These are phyloP conservation scores for Petaurus breviceps DNA, from an alignment of 2,113 vertebrate genomes.

Conservation along the genomic window DNA sequence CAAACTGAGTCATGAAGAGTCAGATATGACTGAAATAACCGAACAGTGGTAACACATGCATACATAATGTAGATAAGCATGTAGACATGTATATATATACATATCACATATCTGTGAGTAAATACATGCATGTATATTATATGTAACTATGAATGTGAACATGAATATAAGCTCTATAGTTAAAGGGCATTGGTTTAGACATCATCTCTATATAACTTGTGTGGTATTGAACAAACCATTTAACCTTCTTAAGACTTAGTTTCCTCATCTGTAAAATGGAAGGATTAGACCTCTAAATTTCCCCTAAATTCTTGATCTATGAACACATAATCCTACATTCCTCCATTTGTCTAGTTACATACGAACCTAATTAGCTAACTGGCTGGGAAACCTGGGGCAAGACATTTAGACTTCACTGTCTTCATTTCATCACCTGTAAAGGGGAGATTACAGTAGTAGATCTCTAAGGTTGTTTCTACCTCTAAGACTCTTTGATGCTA, in stretches of 20 bases:
- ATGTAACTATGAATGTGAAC: background rate
- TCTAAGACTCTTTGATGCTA: background rate
- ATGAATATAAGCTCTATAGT: background rate
- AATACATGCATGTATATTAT: background rate
- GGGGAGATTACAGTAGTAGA: background rate
- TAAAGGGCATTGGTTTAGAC: background rate
- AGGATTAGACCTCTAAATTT: background rate
- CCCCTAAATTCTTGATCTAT: background rate
- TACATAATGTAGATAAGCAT: background rate
- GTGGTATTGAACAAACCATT: background rate
- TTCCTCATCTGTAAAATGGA: background rate
- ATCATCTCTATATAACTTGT: background rate
- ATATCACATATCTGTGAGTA: background rate
- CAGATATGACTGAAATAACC: background rate
- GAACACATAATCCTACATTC: background rate
- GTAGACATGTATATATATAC: background rate
- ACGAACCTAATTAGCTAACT: background rate
- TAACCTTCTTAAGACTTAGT: background rate
- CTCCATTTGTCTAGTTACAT: background rate
- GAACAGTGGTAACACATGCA: too few relatives aligned
- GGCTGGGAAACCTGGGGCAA: background rate
- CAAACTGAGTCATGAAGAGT: background rate
- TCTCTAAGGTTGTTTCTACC: background rate
- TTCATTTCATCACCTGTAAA: background rate
- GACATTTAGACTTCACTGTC: background rate